These are phyloP conservation scores for Noctilio leporinus DNA, from an alignment of 2,113 vertebrate genomes.

Conservation along the genomic window DNA sequence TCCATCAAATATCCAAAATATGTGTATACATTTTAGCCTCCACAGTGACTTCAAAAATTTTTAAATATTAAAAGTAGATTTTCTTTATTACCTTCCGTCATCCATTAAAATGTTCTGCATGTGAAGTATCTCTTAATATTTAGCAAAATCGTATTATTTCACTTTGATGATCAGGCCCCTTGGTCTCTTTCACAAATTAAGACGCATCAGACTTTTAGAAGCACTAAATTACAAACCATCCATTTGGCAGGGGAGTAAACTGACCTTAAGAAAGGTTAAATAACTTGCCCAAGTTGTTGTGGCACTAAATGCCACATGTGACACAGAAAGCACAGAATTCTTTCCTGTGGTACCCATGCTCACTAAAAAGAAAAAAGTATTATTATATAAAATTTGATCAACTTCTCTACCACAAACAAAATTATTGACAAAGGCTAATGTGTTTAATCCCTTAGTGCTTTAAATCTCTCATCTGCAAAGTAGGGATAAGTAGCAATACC, in stretches of 20 bases:
- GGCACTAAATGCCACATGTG: background rate
- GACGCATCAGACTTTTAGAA: background rate
- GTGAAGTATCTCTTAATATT: background rate
- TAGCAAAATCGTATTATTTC: background rate
- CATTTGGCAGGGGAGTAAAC: background rate
- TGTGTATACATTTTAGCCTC: background rate
- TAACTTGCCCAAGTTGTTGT: background rate
- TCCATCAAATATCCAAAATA: conserved; percentile 2
- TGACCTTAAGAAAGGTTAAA: background rate
- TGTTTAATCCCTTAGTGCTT: background rate
- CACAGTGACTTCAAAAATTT: background rate
- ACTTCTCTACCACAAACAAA: background rate
- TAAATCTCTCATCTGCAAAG: conserved; percentile 3
- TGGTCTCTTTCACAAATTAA: background rate
- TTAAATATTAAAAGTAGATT: background rate
- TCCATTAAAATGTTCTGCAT: background rate
- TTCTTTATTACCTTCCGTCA: background rate
- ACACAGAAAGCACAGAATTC: background rate
- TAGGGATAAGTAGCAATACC: background rate
- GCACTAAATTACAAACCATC: background rate
- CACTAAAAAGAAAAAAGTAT: background rate
- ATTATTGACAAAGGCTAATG: conserved; percentile 12
- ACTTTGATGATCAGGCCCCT: background rate
- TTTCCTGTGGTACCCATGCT: background rate
- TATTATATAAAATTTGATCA: background rate